Evolutionary conservation across 2,797 vertebrate genomes (phyloP).

Genomic region (Sarcophilus harrisii): DNA sequence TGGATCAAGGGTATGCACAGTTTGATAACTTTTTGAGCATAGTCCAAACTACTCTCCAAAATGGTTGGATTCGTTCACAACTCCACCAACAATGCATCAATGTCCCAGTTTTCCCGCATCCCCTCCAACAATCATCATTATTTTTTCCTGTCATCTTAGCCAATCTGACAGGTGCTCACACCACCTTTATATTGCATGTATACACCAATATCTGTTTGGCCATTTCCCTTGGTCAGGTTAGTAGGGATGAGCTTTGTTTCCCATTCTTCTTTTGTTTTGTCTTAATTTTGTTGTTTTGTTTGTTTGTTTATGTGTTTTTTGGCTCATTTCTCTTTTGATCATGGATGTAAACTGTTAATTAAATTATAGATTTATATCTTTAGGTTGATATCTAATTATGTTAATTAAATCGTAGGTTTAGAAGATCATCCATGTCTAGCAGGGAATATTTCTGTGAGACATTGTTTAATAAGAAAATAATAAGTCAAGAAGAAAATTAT

Average conservation of each 20-base stretch:
- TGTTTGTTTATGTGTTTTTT: not conserved
- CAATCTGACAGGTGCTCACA: too few relatives aligned
- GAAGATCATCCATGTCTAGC: not conserved
- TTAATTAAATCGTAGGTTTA: not conserved
- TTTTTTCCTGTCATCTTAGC: too few relatives aligned
- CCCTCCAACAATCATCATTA: too few relatives aligned
- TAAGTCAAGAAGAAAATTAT: not conserved
- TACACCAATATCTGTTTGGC: not conserved
- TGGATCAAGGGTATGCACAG: too few relatives aligned
- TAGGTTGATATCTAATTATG: too few relatives aligned
- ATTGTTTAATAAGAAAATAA: not conserved
- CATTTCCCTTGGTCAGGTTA: not conserved
- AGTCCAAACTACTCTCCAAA: too few relatives aligned
- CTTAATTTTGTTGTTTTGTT: not conserved
- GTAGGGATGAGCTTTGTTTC: not conserved
- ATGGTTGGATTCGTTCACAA: too few relatives aligned
- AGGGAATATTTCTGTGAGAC: not conserved
- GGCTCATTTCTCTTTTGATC: not conserved
- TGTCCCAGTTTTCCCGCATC: too few relatives aligned
- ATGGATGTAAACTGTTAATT: not conserved
- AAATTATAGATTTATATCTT: not conserved
- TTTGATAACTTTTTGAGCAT: too few relatives aligned
- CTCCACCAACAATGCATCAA: too few relatives aligned
- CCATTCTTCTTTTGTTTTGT: not conserved
- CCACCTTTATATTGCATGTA: not conserved